Evolutionary conservation across 2,888 invertebrate genomes (phyloP).

Genomic region (Apotomis turbidana): DNA sequence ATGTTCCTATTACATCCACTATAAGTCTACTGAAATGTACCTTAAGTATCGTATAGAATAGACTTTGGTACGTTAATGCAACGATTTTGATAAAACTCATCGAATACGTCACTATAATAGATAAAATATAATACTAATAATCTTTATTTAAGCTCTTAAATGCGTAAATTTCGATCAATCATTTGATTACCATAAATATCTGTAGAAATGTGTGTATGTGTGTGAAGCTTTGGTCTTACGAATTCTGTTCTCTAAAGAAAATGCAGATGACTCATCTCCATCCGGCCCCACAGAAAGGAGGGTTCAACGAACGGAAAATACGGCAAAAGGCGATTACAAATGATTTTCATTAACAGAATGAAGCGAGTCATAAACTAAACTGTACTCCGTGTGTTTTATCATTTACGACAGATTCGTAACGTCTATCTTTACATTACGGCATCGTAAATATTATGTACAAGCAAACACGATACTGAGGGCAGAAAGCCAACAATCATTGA

Average conservation of each 20-base stretch:
- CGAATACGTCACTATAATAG: constrained; percentile 2
- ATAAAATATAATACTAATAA: constrained; percentile 11
- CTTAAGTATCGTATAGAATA: too few relatives aligned
- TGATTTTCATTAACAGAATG: constrained; percentile 32
- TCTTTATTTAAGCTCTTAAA: constrained; percentile 8
- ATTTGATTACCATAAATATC: constrained; percentile 15
- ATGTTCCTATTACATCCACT: constrained; percentile 21
- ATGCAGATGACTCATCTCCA: constrained; percentile 31
- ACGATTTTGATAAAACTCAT: constrained; percentile 6
- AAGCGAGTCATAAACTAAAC: constrained; percentile 26
- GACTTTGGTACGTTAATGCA: background rate
- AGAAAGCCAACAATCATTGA: constrained; percentile 42
- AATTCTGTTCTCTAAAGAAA: constrained; percentile 26
- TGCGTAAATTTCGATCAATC: constrained; percentile 9
- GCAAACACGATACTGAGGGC: constrained; percentile 33
- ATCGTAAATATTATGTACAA: constrained; percentile 38
- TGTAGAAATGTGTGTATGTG: too few relatives aligned
- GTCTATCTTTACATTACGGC: constrained; percentile 34
- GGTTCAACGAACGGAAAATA: constrained; percentile 18
- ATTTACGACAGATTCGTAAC: constrained; percentile 30
- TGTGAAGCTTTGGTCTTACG: constrained; percentile 15
- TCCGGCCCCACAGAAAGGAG: constrained; percentile 22
- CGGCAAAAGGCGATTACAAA: constrained; percentile 27
- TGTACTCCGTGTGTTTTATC: constrained; percentile 24
- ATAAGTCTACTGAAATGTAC: background rate